These are phyloP conservation scores for Drosophila recens DNA, from an alignment of 2,888 invertebrate species.

Conservation along the genomic window DNA sequence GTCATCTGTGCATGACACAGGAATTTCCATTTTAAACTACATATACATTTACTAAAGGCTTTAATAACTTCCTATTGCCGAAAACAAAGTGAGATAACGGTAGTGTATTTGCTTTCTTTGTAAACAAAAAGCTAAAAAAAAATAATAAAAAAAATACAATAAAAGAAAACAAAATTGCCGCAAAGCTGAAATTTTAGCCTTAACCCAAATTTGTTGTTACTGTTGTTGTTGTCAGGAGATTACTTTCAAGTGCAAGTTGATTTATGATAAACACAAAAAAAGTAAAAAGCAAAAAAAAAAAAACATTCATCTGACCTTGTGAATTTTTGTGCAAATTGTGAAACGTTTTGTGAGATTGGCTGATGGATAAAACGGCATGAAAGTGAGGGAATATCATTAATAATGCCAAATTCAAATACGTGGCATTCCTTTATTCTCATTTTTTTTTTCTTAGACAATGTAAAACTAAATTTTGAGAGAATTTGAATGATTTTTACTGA, in stretches of 20 bases:
- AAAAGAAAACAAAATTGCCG: constrained; percentile 37
- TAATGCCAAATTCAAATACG: constrained; percentile 16
- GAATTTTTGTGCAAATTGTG: constrained; percentile 30
- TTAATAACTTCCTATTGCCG: constrained; percentile 30
- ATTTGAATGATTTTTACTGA: too few species aligned
- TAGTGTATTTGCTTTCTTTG: constrained; percentile 58
- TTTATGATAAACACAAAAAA: constrained; percentile 52
- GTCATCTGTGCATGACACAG: neutral
- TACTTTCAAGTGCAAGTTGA: constrained; percentile 69
- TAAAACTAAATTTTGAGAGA: too few species aligned
- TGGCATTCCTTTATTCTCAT: constrained; percentile 1
- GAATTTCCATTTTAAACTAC: constrained; percentile 19
- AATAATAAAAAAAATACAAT: constrained; percentile 3
- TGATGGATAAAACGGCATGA: constrained; percentile 28
- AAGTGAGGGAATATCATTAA: constrained; percentile 28
- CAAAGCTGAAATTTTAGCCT: constrained; percentile 60
- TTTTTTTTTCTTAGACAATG: neutral
- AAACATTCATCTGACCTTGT: constrained; percentile 40
- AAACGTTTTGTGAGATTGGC: constrained; percentile 29
- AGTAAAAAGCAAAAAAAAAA: constrained; percentile 4
- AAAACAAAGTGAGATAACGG: constrained; percentile 45
- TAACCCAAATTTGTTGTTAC: constrained; percentile 65
- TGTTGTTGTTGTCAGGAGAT: constrained; percentile 57
- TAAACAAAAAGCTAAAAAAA: constrained; percentile 12
- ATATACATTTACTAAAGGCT: constrained; percentile 31